These are phyloP conservation scores for Odontophorus gujanensis DNA, from an alignment of 2,113 vertebrate species.

Conservation along the genomic window DNA sequence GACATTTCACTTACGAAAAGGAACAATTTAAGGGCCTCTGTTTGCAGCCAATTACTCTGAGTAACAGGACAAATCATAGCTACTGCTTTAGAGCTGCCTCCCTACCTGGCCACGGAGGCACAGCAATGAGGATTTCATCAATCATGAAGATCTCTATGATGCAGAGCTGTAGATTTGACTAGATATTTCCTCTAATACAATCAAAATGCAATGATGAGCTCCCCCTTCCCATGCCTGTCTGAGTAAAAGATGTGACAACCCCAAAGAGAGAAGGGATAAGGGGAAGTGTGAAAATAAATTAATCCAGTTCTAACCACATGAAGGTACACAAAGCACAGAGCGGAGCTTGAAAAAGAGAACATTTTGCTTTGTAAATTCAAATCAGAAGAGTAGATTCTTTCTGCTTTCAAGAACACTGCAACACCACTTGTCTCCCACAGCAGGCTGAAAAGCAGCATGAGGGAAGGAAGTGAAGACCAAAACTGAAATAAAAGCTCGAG, in stretches of 20 bases:
- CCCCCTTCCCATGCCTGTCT: not conserved
- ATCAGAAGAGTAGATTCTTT: constrained; percentile 19
- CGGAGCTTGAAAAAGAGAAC: not conserved
- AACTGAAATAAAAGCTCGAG: constrained; percentile 19
- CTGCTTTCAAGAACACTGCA: constrained; percentile 26
- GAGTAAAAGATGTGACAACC: constrained; percentile 14
- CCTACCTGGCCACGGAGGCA: not conserved
- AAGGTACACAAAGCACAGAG: not conserved
- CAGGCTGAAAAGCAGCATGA: constrained; percentile 40
- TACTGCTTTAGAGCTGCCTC: not conserved
- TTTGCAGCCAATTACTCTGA: not conserved
- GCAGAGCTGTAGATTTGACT: not conserved
- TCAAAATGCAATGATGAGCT: not conserved
- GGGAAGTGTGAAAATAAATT: constrained; percentile 50
- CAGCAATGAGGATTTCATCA: not conserved
- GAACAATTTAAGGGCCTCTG: not conserved
- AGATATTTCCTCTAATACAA: constrained; percentile 14
- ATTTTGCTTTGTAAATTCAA: constrained; percentile 52
- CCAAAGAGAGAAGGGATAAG: constrained; percentile 26
- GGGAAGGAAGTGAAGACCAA: constrained; percentile 10
- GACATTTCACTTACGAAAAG: not conserved
- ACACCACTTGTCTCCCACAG: not conserved
- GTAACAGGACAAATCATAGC: not conserved
- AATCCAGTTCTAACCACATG: not conserved
- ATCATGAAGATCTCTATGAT: not conserved